These are phyloP conservation scores for Melolontha melolontha DNA, from an alignment of 2,888 invertebrate genomes.

Conservation along the genomic window DNA sequence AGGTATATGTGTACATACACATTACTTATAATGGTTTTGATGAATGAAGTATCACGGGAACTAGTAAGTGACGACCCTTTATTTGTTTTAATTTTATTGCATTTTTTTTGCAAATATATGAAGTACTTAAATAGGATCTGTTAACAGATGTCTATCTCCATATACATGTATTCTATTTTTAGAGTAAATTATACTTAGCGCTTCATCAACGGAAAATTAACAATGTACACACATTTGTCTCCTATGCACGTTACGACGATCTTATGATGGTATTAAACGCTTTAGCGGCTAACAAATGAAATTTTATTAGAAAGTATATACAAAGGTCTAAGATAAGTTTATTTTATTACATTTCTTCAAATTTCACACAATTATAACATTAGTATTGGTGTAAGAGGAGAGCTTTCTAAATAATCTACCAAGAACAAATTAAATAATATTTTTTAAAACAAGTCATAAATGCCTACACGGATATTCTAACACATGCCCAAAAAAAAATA, in stretches of 20 bases:
- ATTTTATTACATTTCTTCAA: too few species aligned
- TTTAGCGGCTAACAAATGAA: too few species aligned
- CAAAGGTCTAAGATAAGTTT: too few species aligned
- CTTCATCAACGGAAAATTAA: slow-evolving; percentile 40
- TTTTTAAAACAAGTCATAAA: too few species aligned
- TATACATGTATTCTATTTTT: slow-evolving; percentile 34
- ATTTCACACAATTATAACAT: too few species aligned
- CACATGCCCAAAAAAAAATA: too few species aligned
- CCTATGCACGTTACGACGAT: slow-evolving; percentile 6
- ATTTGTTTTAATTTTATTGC: slow-evolving; percentile 8
- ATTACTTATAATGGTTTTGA: too few species aligned
- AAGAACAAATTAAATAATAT: too few species aligned
- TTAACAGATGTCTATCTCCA: slow-evolving; percentile 40
- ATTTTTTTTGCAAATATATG: slow-evolving; percentile 34
- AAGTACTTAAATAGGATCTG: slow-evolving; percentile 36
- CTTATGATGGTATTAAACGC: neutral
- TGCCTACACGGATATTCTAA: too few species aligned
- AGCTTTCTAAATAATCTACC: too few species aligned
- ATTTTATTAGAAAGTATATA: too few species aligned
- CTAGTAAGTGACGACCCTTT: slow-evolving; percentile 16
- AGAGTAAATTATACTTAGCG: slow-evolving; percentile 36
- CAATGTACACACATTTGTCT: slow-evolving; percentile 34
- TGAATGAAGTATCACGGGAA: slow-evolving; percentile 9
- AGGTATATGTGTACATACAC: neutral
- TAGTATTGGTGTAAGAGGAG: too few species aligned